These are phyloP conservation scores for Myodes glareolus DNA, from an alignment of 2,113 vertebrate genomes.

Conservation along the genomic window DNA sequence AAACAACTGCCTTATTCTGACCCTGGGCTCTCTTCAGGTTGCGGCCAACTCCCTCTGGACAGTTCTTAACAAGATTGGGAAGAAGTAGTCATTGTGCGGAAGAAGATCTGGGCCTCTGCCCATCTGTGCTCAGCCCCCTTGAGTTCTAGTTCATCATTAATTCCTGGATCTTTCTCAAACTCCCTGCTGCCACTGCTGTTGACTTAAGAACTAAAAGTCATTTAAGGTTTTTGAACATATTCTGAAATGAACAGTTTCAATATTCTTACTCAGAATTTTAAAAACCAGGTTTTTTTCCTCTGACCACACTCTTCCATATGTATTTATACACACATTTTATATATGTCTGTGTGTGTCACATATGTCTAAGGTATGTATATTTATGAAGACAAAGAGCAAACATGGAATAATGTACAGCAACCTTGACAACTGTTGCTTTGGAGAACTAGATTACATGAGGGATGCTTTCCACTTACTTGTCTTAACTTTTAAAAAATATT, in stretches of 20 bases:
- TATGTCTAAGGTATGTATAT: neutral
- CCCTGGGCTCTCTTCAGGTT: neutral
- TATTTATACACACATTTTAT: neutral
- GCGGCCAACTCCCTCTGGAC: neutral
- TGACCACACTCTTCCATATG: neutral
- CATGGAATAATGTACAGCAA: neutral
- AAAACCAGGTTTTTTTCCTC: conserved; percentile 30
- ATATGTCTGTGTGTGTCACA: neutral
- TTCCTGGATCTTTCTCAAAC: neutral
- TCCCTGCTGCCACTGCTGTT: neutral
- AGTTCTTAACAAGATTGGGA: neutral
- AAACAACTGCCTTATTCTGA: neutral
- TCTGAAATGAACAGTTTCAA: conserved; percentile 1
- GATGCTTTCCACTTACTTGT: neutral
- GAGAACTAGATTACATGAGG: neutral
- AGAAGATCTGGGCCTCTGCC: neutral
- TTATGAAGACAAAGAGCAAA: neutral
- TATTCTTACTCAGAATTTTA: neutral
- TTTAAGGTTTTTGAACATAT: neutral
- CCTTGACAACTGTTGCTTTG: neutral
- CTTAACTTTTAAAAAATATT: neutral
- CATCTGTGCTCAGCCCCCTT: neutral
- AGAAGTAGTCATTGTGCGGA: neutral
- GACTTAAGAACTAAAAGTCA: conserved; percentile 38
- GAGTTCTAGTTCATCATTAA: neutral